Evolutionary conservation across 2,888 invertebrate species (phyloP).

Genomic region (Dioctria linearis): DNA sequence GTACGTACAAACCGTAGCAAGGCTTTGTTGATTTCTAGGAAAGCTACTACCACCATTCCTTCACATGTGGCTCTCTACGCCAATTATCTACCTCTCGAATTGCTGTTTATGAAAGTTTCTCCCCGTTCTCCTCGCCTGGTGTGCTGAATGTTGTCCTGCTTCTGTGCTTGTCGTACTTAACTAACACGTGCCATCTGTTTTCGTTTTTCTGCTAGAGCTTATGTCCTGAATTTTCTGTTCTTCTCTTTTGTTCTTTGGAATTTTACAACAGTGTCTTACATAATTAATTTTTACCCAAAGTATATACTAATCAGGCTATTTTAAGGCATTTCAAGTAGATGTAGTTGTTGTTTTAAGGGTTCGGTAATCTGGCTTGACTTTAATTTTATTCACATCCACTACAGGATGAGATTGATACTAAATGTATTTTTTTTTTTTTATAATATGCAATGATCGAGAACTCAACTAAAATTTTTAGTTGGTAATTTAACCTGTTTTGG

Average conservation of each 20-base stretch:
- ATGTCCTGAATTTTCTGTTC: conserved; percentile 10
- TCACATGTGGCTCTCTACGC: background rate
- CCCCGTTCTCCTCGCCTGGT: background rate
- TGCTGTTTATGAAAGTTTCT: conserved; percentile 33
- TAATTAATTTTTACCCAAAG: background rate
- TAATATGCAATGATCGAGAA: no score
- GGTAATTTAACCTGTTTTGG: no score
- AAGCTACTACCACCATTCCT: conserved; percentile 21
- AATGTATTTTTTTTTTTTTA: no score
- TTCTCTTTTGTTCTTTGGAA: background rate
- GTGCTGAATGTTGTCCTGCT: background rate
- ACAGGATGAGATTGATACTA: no score
- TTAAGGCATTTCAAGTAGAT: background rate
- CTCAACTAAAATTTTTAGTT: no score
- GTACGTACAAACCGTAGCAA: background rate
- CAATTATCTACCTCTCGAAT: conserved; percentile 26
- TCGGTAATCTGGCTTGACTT: no score
- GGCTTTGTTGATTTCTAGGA: conserved; percentile 7
- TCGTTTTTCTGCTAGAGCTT: conserved; percentile 24
- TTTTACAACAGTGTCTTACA: conserved; percentile 17
- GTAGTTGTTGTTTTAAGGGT: no score
- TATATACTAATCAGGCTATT: no score
- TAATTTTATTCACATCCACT: no score
- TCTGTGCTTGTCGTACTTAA: no score
- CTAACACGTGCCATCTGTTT: conserved; percentile 42